Conservation (phyloP, 2,888 invertebrate species). For the Nephrotoma guestfalica region DNA sequence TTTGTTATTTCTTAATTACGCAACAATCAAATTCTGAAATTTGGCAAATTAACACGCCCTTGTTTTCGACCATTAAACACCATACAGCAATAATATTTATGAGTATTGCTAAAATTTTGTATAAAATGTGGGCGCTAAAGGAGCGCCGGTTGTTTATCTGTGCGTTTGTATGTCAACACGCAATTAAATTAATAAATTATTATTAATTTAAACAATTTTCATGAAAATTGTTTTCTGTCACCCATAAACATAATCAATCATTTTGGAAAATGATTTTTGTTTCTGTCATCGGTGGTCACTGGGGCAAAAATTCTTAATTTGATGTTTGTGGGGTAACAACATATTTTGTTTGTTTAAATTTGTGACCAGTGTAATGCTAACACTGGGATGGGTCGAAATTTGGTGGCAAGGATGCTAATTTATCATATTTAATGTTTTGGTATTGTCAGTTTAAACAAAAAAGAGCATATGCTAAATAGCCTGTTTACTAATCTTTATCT, state of each 20-base stretch:
- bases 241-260: neutral
- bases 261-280: neutral
- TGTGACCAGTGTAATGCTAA: neutral
- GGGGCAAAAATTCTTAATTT: neutral
- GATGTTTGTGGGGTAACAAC: neutral
- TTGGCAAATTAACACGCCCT: neutral
- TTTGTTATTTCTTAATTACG: neutral
- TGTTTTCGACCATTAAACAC: neutral
- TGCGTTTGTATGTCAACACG: neutral
- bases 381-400: neutral
- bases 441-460: too few relatives aligned
- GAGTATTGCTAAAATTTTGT: neutral
- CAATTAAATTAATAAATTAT: neutral
- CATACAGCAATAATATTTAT: neutral
- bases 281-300: neutral
- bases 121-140: neutral
- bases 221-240: neutral
- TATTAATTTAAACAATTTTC: neutral
- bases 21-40: neutral
- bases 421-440: too few relatives aligned
- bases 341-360: too few relatives aligned
- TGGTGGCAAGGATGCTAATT: too few relatives aligned
- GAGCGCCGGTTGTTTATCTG: neutral
- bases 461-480: too few relatives aligned
- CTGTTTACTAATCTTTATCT: too few relatives aligned